These are phyloP conservation scores for Thalassoma bifasciatum DNA, from an alignment of 2,113 vertebrate species.

Conservation along the genomic window DNA sequence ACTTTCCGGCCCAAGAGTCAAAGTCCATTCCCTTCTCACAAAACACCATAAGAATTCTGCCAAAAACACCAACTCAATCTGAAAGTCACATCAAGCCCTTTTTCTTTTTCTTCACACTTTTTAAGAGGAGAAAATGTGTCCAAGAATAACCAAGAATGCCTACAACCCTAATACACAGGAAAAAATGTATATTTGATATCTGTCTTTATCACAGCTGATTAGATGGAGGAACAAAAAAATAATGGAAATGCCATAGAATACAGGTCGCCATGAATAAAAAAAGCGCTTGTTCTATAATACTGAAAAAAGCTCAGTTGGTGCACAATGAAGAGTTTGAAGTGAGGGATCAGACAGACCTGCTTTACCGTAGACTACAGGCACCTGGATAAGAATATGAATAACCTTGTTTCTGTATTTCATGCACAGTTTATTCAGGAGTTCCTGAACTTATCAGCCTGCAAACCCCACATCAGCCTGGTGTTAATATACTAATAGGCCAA, in stretches of 20 bases:
- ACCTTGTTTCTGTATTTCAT: too few species aligned
- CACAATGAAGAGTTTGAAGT: slow-evolving; percentile 6
- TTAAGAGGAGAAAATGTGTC: neutral
- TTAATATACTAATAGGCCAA: too few species aligned
- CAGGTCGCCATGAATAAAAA: slow-evolving; percentile 8
- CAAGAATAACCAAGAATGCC: neutral
- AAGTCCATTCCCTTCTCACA: too few species aligned
- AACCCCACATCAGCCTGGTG: too few species aligned
- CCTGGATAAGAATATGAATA: neutral
- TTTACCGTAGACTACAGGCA: neutral
- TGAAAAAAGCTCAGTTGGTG: slow-evolving; percentile 4
- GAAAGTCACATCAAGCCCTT: neutral
- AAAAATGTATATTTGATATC: slow-evolving; percentile 12
- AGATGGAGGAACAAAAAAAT: slow-evolving; percentile 25
- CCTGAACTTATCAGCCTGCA: too few species aligned
- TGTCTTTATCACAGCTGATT: slow-evolving; percentile 23
- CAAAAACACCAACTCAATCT: neutral
- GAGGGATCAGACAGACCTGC: neutral
- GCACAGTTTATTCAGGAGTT: too few species aligned
- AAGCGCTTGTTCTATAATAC: slow-evolving; percentile 11
- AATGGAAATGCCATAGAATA: slow-evolving; percentile 5
- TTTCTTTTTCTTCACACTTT: neutral
- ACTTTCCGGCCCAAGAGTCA: too few species aligned
- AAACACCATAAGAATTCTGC: too few species aligned
- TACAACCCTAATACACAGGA: slow-evolving; percentile 7